These are phyloP conservation scores for Sebastes kiyomatsui DNA, from an alignment of 2,797 vertebrate species.

Conservation along the genomic window DNA sequence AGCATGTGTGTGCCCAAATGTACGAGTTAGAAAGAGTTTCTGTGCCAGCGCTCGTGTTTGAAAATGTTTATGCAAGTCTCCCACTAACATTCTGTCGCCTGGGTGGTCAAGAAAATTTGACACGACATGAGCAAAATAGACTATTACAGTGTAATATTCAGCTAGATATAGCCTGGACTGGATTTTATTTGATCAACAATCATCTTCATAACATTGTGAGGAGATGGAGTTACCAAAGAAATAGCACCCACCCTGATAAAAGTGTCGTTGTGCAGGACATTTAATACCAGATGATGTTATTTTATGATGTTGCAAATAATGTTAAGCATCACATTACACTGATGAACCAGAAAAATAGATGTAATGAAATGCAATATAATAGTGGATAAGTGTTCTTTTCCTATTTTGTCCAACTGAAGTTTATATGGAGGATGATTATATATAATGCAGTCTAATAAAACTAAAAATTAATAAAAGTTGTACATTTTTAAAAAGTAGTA, in stretches of 20 bases:
- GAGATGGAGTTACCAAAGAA: conserved; percentile 16
- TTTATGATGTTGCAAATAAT: conserved; percentile 16
- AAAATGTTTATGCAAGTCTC: conserved; percentile 70
- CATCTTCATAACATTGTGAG: conserved; percentile 26
- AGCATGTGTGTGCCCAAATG: conserved; percentile 64
- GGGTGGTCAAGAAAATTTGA: conserved; percentile 66
- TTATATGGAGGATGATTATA: not conserved
- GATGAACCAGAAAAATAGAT: not conserved
- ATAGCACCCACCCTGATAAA: conserved; percentile 10
- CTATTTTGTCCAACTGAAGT: not conserved
- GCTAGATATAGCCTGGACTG: conserved; percentile 47
- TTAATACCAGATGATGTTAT: conserved; percentile 4
- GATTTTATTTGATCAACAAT: conserved; percentile 52
- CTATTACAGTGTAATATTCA: conserved; percentile 30
- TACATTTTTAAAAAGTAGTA: not conserved
- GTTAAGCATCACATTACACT: not conserved
- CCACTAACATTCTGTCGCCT: conserved; percentile 76
- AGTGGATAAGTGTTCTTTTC: too few species aligned
- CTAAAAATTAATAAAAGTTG: not conserved
- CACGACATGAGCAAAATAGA: conserved; percentile 54
- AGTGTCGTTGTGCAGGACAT: not conserved
- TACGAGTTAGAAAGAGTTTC: conserved; percentile 54
- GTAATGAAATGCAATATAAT: not conserved
- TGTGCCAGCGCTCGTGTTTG: conserved; percentile 50
- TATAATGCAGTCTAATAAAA: not conserved